A percentile compares a stretch with the other conserved stretches of the same genome.
These are phyloP conservation scores for Biston betularia DNA, from an alignment of 2,888 invertebrate species.

Conservation along the genomic window DNA sequence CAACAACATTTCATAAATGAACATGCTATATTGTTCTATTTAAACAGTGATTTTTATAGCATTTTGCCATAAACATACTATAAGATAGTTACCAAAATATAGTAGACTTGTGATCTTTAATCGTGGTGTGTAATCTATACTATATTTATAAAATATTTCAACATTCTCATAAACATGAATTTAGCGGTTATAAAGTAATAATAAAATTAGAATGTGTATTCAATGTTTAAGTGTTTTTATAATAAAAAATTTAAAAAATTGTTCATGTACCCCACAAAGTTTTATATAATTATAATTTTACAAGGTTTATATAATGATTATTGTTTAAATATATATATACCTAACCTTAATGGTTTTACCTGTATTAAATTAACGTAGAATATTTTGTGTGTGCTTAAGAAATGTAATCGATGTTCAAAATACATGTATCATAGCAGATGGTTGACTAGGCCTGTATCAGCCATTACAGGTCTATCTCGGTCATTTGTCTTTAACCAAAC, in stretches of 20 bases:
- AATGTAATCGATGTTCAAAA: conserved; percentile 49
- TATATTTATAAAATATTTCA: conserved; percentile 8
- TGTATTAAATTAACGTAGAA: conserved; percentile 34
- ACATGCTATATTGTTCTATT: not conserved
- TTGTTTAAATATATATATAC: conserved; percentile 14
- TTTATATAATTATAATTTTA: conserved; percentile 43
- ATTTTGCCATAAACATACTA: not conserved
- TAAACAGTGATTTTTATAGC: too few relatives aligned
- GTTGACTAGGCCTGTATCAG: conserved; percentile 72
- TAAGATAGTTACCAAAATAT: not conserved
- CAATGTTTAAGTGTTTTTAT: conserved; percentile 71
- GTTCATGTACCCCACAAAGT: conserved; percentile 81
- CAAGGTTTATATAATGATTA: conserved; percentile 35
- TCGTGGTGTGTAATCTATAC: conserved; percentile 15
- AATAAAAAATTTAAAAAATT: conserved; percentile 67
- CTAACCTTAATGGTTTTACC: not conserved
- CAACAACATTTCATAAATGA: not conserved
- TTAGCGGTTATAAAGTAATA: conserved; percentile 49
- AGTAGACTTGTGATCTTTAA: conserved; percentile 32
- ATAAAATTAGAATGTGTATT: conserved; percentile 26
- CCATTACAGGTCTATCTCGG: conserved; percentile 75
- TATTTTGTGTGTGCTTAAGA: conserved; percentile 45
- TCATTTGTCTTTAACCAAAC: conserved; percentile 66
- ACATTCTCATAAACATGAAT: conserved; percentile 19
- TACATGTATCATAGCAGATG: conserved; percentile 66